Base-by-base conservation (phyloP, 1,140 invertebrate genomes). In the Drosophila equinoxialis region DNA sequence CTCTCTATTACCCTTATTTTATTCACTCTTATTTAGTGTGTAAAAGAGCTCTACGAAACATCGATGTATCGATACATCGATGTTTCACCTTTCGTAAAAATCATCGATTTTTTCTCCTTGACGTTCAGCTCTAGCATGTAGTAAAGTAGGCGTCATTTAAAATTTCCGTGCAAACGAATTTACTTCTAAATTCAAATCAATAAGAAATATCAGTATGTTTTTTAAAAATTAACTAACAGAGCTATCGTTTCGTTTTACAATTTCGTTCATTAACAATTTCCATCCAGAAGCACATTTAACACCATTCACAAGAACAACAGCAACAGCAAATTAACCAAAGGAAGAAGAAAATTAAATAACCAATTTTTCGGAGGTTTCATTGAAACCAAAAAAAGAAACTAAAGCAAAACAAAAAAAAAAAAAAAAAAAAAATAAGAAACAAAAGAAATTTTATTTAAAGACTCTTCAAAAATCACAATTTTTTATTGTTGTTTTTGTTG, bases 161-260 rank as follows among this genome's bases (percentile, higher is more conserved):
- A 23, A 20, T 23, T 51, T 51, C 45, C 17, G 10, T 10, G 17
- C 17, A 23, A 20, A 51, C 17, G 11, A n/a, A 11, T 51, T 23
- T 51, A 51, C 17, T 23, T 23, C 17, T 51, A 3, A 51, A 51
- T 23, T 51, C 45, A 23, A n/a, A 51, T 4, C 2, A 23, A 23
- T 6, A 51, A 0, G 17, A 51, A 8, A n/a, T 23, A 51, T 51
- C 45, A 51, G 45, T 48, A 48, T 48, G 45, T 48, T 48, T 48
- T 48, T 17, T 14, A 20, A 48, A 48, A 48, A 48, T 48, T 48
- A 48, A 48, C 45, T 20, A 17, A 48, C 45, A 17, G 8, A 48
- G 17, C 42, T 45, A 35, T 8, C 5, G 42, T 51, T 51, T 51
- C 45, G 45, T 51, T 51, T 51, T 51, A 11, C 45, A 51, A 51